Conservation (phyloP, 2,797 vertebrate species). For the Bradypodion ventrale region DNA sequence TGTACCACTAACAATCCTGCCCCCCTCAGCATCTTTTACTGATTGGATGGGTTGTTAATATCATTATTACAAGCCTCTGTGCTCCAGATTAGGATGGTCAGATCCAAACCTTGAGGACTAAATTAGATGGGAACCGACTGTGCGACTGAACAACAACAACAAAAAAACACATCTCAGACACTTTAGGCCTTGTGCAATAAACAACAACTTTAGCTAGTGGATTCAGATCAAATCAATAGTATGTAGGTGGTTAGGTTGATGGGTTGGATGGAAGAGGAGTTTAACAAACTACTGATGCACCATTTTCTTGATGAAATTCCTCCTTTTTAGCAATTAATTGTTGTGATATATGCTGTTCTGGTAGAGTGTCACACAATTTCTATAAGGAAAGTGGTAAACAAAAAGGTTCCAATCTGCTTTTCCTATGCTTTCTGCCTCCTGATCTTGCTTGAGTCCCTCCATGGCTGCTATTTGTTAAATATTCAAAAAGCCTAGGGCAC, state of each 20-base stretch:
- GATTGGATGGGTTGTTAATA: constrained; percentile 38
- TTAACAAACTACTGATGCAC: background rate
- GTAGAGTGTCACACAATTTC: background rate
- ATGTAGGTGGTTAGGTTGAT: too few species aligned
- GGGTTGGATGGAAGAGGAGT: background rate
- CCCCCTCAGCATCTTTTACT: background rate
- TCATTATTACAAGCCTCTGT: constrained; percentile 27
- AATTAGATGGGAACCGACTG: too few species aligned
- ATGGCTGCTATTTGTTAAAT: background rate
- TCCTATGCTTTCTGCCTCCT: background rate
- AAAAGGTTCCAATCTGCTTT: background rate
- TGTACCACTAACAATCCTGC: background rate
- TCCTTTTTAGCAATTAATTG: background rate
- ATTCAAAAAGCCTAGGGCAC: background rate
- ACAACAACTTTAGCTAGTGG: background rate
- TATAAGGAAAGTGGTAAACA: background rate
- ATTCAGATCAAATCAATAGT: background rate
- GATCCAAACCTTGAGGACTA: constrained; percentile 13
- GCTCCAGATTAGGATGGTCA: constrained; percentile 14
- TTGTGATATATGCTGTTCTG: background rate
- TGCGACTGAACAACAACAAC: too few species aligned
- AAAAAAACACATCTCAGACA: background rate
- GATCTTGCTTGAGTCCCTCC: background rate
- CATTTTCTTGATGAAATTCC: background rate
- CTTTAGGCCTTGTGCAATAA: background rate